phyloP scores from a whole-genome alignment of 2,113 vertebrate genomes.

The Cephalophus harveyi region DNA sequence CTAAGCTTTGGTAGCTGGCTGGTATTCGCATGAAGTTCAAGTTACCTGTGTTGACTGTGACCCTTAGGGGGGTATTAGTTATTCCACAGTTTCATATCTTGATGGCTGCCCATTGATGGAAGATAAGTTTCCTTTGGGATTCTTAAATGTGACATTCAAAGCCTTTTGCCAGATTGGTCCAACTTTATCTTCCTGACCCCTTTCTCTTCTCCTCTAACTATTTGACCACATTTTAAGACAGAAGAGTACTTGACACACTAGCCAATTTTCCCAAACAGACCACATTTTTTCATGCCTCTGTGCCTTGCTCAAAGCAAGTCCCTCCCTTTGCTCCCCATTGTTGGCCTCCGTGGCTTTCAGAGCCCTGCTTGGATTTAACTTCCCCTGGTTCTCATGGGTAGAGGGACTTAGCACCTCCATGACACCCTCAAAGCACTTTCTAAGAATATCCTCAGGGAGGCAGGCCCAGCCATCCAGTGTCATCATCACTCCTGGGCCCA shows the following conservation, averaged over 20 bases:
- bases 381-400: neutral
- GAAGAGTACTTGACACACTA: too few species aligned
- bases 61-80: accelerated
- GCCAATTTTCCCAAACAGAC: neutral
- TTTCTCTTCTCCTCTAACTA: neutral
- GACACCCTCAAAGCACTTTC: neutral
- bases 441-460: too few species aligned
- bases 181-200: neutral
- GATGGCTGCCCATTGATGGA: neutral
- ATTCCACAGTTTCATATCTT: too few species aligned
- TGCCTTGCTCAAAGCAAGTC: neutral
- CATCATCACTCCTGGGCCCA: accelerated
- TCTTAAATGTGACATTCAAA: neutral
- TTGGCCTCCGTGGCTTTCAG: neutral
- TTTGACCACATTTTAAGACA: neutral
- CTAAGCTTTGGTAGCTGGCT: accelerated
- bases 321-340: neutral
- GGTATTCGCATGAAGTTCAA: neutral
- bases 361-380: neutral
- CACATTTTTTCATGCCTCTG: neutral
- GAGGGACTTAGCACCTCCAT: neutral
- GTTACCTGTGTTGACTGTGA: neutral
- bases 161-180: too few species aligned
- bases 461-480: neutral
- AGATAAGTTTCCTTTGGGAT: accelerated